Evolutionary conservation across 2,797 vertebrate genomes (phyloP), one percentile per base, ranked within the genome.

Genomic region (Sebastes variabilis): DNA sequence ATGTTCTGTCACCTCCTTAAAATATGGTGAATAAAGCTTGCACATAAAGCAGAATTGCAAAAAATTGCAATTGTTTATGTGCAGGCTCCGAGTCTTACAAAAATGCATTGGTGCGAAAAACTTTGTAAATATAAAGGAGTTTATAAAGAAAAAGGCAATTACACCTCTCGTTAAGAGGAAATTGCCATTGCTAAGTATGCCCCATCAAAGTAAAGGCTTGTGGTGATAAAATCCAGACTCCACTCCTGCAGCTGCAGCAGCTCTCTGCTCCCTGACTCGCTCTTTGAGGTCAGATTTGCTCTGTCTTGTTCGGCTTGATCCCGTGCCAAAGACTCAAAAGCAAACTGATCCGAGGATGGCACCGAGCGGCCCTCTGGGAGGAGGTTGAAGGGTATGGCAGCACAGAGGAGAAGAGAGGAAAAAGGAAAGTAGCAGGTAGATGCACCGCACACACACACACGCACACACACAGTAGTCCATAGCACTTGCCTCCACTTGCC

Each of bases 341-440:
- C 85, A 94, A 95, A 94, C 55, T 90, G 92, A 96, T 94, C 87
- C 70, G 59, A 80, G 82, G 8, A 79, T 87, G 93, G 87, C 71
- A 95, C 88, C 90, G 87, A 87, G 75, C 24, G 78, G 79, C 79
- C 94, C 92, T 91, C 85, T 90, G 85, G 92, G 94, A 89, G 84
- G 89, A 91, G 90, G 85, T 66, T 89, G 90, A 55, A 89, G 72
- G 66, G 72, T 90, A 55, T n/a, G 85, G 32, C 87, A 87, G 82
- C 87, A 87, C 61, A 78, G 75, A 77, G 8, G 14, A 78, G 46
- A 61, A 10, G 56, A 71, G 24, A 67, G n/a, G 34, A 30, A 30
- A 59, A 16, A 59, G 36, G 20, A 52, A 54, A 30, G 61, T 5
- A 32, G 66, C 5, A 38, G 10, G 30, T 4, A 60, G 22, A 59